Evolutionary conservation across 2,113 vertebrate species (phyloP), one percentile per base, ranked within the genome.

Genomic region (Misgurnus mizolepis): DNA sequence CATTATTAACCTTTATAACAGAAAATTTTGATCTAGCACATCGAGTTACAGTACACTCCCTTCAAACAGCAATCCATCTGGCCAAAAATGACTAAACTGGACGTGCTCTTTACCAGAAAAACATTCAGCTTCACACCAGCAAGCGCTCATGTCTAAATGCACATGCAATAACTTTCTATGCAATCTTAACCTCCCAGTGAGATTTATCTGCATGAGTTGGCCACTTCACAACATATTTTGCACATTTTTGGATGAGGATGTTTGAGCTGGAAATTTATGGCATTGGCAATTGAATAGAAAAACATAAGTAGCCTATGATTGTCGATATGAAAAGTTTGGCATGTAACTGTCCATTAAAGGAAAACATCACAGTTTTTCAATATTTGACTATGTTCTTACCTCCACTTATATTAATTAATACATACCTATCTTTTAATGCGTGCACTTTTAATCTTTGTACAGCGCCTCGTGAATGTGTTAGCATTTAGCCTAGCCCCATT

Each of bases 281-380:
- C 62, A 65, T 49, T 84, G 79, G 82, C 68, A 72, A 15, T 56
- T 41, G 27, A 53, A 84, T 84, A 84, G 84, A 90, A 91, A 84
- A 89, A 86, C 87, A 86, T 40, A 75, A 74, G 76, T 86, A 72
- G 73, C 22, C 22, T 22, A 79, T 85, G 84, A 78, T 85, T 84
- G 86, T 78, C 88, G 84, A 82, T 82, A 86, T 86, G 89, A 88
- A 89, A 87, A 80, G 87, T 83, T 79, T 0, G 74, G 76, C 81
- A 87, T 88, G 80, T 87, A 86, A 85, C 64, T 40, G 67, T 49
- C 58, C 39, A 40, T 53, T 50, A 22, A 22, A 22, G 22, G 22
- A 22, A 22, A 22, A 22, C 22, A 22, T 22, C 22, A 34, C 27
- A 34, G 27, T 34, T 34, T 34, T 1, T 34, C 27, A 34, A 34